Percentiles rank a stretch among this genome's conserved stretches.
These are phyloP conservation scores for Platygyra sinensis DNA, from an alignment of 64 coral and sea anemone genomes.

Conservation along the genomic window DNA sequence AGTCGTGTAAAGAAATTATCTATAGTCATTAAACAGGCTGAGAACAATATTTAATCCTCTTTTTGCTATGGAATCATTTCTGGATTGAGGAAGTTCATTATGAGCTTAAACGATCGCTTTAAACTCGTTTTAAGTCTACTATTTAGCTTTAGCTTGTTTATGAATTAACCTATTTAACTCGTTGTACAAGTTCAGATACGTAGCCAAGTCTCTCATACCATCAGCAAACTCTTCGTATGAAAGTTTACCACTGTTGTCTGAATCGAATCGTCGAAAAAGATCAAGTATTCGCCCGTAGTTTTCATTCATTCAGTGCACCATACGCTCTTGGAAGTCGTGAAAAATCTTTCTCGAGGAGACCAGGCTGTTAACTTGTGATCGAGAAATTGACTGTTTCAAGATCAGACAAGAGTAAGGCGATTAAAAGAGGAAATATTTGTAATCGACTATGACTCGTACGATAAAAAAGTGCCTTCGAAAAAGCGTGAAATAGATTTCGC, in stretches of 20 bases:
- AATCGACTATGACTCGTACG: not conserved
- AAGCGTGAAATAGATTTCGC: not conserved
- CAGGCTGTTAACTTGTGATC: not conserved
- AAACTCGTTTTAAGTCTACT: too few species aligned
- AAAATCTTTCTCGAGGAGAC: constrained; percentile 43
- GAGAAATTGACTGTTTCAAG: not conserved
- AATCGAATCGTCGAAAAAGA: constrained; percentile 69
- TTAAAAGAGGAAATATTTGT: not conserved
- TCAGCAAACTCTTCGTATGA: constrained; percentile 72
- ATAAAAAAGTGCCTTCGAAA: not conserved
- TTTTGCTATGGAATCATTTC: too few species aligned
- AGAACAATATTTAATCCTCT: too few species aligned
- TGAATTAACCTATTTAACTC: too few species aligned
- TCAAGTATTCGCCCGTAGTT: constrained; percentile 73
- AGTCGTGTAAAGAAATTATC: too few species aligned
- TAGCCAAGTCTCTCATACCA: constrained; percentile 74
- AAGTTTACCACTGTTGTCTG: constrained; percentile 68
- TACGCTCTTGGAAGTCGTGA: constrained; percentile 51
- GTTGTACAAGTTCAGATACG: not conserved
- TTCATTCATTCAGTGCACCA: constrained; percentile 53
- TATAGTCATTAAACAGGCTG: too few species aligned
- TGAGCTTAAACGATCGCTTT: too few species aligned
- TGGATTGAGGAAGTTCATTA: too few species aligned
- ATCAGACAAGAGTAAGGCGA: not conserved
- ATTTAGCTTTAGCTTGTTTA: too few species aligned